Evolutionary conservation across 2,888 invertebrate genomes (phyloP), one percentile per base, ranked within the genome.

Genomic region (Brachynemurus nebulosus): DNA sequence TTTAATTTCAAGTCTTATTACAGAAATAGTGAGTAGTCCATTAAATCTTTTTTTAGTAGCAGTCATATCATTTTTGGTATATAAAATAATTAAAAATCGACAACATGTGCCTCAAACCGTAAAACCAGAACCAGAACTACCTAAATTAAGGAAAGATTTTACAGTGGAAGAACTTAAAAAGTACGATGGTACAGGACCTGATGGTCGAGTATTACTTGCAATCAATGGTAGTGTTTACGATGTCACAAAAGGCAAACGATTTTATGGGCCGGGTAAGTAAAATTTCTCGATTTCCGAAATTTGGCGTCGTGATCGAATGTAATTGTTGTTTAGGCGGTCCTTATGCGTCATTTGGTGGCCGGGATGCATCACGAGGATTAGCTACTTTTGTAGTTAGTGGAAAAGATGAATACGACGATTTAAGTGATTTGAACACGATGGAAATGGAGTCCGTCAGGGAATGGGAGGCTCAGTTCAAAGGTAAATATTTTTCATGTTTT

Each of bases 391-490:
- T 84, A 27, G 81, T 95, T 39, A 77, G 80, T 41, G 73, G 78
- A 41, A 83, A 80, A 54, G 82, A 83, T 49, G 88, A 85, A 55
- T 92, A 92, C 67, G 96, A 97, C 71, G 96, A 97, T 64, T 73
- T 97, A 44, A 89, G 89, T 63, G 96, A 97, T 66, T 76, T 97
- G 45, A 86, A 82, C 59, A 78, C 84, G 11, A 78, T 84, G 71
- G 88, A 97, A 70, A 92, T 96, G 90, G 92, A 92, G 54, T 88
- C 90, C 17, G 84, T 96, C 6, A 76, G 78, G 52, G 96, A 97
- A 68, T 97, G 97, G 97, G 93, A 95, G 64, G 85, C 86, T 66
- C 96, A 96, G 64, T 92, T 97, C 64, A 84, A 83, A 76, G 93
- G 92, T 89, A 69, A 59, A 45, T 47, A 30, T 30, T 30, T 11